These are phyloP conservation scores for Diarsia brunnea DNA, from an alignment of 2,888 invertebrate species.

Conservation along the genomic window DNA sequence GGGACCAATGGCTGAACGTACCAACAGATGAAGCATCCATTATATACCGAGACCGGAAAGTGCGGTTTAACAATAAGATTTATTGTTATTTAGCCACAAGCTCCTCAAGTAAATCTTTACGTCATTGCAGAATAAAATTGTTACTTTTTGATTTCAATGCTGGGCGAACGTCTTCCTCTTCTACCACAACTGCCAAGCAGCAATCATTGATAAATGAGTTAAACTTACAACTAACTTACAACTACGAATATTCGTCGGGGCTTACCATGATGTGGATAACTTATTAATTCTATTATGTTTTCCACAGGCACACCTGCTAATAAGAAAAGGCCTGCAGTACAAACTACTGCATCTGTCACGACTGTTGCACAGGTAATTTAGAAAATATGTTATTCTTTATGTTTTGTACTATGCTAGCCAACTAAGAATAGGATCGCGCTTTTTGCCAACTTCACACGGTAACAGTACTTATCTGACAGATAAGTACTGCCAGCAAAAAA, in stretches of 20 bases:
- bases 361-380: constrained; percentile 80
- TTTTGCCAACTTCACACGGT: too few species aligned
- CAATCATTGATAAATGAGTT: neutral
- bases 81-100: too few species aligned
- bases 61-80: neutral
- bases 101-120: neutral
- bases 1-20: neutral
- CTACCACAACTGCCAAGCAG: neutral
- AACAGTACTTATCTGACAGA: too few species aligned
- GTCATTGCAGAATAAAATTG: neutral
- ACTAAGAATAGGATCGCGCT: too few species aligned
- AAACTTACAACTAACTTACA: neutral
- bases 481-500: too few species aligned
- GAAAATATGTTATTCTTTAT: neutral
- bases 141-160: neutral
- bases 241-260: neutral
- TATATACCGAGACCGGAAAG: neutral
- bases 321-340: constrained; percentile 78
- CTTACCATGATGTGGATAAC: neutral
- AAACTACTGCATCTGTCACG: constrained; percentile 75
- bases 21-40: too few species aligned
- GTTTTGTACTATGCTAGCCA: too few species aligned
- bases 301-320: constrained; percentile 72
- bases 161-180: neutral
- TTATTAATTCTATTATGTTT: neutral